A percentile compares a stretch with the other conserved stretches of the same genome.
These are phyloP conservation scores for Amyelois transitella DNA, from an alignment of 1,140 invertebrate genomes.

Conservation along the genomic window DNA sequence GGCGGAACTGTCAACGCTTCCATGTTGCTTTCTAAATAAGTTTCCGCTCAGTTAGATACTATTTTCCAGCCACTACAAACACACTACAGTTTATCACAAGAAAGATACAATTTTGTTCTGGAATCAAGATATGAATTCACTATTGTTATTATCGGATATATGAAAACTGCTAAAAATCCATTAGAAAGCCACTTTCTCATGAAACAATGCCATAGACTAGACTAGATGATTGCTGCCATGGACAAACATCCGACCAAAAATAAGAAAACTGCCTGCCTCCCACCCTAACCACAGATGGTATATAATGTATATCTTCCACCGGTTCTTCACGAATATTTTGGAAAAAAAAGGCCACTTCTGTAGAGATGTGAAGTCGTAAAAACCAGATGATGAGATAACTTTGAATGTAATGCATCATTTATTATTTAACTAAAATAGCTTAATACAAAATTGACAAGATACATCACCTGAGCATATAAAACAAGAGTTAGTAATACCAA, in stretches of 20 bases:
- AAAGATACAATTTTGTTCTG: background rate
- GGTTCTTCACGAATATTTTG: too few relatives aligned
- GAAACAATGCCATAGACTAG: conserved; percentile 5
- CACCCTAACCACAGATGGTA: too few relatives aligned
- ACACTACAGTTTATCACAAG: conserved; percentile 8
- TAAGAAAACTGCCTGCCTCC: too few relatives aligned
- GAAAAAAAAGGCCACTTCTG: too few relatives aligned
- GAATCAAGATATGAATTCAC: background rate
- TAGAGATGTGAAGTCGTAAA: too few relatives aligned
- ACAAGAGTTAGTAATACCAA: too few relatives aligned
- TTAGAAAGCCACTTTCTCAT: conserved; percentile 66
- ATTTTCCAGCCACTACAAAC: background rate
- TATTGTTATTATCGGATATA: conserved; percentile 3
- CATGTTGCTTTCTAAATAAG: conserved; percentile 72
- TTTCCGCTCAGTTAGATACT: background rate
- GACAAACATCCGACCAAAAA: background rate
- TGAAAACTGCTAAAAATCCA: conserved; percentile 19
- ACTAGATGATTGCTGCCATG: background rate
- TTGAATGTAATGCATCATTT: too few relatives aligned
- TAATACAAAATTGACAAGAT: too few relatives aligned
- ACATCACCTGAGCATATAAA: too few relatives aligned
- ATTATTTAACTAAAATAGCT: too few relatives aligned
- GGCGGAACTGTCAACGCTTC: conserved; percentile 75
- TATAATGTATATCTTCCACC: too few relatives aligned
- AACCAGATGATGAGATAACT: too few relatives aligned